Evolutionary conservation across 2,113 vertebrate species (phyloP), one percentile per base, ranked within the genome.

Genomic region (Rhinolophus ferrumequinum): DNA sequence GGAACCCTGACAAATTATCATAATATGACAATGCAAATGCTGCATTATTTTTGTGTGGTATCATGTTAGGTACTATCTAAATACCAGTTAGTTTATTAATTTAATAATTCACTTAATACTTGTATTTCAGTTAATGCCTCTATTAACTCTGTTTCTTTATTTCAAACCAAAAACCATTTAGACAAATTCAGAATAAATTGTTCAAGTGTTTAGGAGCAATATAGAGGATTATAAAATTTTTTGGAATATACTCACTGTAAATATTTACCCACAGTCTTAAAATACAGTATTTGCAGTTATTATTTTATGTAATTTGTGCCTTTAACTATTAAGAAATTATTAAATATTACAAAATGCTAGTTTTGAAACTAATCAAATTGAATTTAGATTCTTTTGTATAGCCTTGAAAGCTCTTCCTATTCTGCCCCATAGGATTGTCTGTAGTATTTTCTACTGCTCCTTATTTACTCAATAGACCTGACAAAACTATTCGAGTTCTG

Each of bases 21-120:
- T 56, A 64, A 90, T 90, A 83, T 88, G 10, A 93, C 90, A 92
- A 64, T 96, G 9, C 41, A 35, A 94, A 92, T n/a, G 1, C 7
- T 54, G 2, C 70, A 54, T 41, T 90, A 69, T 54, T 76, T 70
- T 89, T 75, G 58, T 92, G 47, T 96, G 12, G 1, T 95, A 4
- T 87, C n/a, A 19, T 75, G 10, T 80, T 84, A 47, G 33, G 19
- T 52, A 41, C 44, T 30, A 62, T 89, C 18, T 84, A 73, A 91
- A 77, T n/a, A 79, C 11, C 52, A 58, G 18, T 54, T 86, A 44
- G 19, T 89, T 94, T 72, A 85, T 86, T 80, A 83, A 79, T 75
- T 52, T 88, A 66, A 85, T 58, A 26, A 38, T 89, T 96, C 5
- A 77, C 21, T 70, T 94, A 90, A 54, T 70, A 44, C 41, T 9